Evolutionary conservation across 2,888 invertebrate species (phyloP), one percentile per base, ranked within the genome.

Genomic region (Philereme transversata): DNA sequence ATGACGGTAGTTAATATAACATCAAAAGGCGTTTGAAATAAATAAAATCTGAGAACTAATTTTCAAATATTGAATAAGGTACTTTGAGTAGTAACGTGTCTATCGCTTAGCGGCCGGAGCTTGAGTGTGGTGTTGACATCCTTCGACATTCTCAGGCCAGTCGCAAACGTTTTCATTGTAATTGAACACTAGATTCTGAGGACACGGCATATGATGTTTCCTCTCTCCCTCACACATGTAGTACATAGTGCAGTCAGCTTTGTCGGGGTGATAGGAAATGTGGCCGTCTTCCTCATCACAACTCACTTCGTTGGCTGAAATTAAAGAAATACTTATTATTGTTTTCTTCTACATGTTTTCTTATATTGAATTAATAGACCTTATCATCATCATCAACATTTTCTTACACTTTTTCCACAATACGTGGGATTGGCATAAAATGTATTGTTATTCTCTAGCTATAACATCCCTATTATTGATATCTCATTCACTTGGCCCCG

Each of bases 221-320:
- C 98, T 94, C 82, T 98, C 98, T 40, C 98, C 98, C 89, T 98
- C 98, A 81, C 98, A 98, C 98, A 98, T 98, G 92, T 97, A 98
- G 88, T 98, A 98, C 94, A 96, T 97, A 57, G 97, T 97, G 84
- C 98, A 98, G 84, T 98, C 98, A 35, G 95, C 95, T 83, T 96
- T 96, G 88, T 98, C 98, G 3, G 95, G 94, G 82, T 98, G 98
- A 87, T 98, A 98, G 62, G 97, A 97, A 65, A 98, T 98, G 84
- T 98, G 97, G n/a, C 98, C 98, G 60, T 98, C 98, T 82, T 97
- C 97, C 88, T 98, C 98, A 78, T 96, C 98, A 78, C 98, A 98
- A 3, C 95, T 94, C 0, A 98, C 97, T 87, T 97, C 97, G 75
- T 96, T 96, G 22, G 97, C 98, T 98, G 81, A 0, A 88, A 70